These are phyloP conservation scores for Isurus oxyrinchus DNA, from an alignment of 2,113 vertebrate species.

Conservation along the genomic window DNA sequence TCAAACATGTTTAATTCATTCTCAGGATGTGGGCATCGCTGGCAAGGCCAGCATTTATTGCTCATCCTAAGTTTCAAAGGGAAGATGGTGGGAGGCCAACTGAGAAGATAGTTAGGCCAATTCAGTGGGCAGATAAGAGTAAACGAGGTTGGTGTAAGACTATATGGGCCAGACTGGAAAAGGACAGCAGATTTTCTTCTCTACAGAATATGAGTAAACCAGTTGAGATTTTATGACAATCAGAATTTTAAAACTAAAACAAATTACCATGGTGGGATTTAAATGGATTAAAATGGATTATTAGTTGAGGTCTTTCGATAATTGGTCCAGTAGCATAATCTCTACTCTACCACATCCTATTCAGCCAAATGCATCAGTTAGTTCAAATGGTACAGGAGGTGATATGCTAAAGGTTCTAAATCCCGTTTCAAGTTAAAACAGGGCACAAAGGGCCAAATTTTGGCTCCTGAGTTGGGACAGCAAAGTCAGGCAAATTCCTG, in stretches of 20 bases:
- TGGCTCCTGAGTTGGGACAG: too few relatives aligned
- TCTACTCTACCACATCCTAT: too few relatives aligned
- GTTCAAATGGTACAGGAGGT: neutral
- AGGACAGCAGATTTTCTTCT: neutral
- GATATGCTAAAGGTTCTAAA: neutral
- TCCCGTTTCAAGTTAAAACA: neutral
- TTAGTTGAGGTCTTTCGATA: neutral
- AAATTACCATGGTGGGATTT: neutral
- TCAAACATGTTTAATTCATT: neutral
- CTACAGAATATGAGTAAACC: neutral
- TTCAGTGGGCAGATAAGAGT: neutral
- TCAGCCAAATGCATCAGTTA: neutral
- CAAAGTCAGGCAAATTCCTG: too few relatives aligned
- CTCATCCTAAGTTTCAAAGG: neutral
- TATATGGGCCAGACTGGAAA: neutral
- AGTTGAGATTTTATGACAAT: neutral
- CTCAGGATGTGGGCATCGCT: neutral
- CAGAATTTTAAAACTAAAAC: neutral
- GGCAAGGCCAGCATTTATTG: neutral
- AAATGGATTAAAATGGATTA: neutral
- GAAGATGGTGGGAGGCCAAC: neutral
- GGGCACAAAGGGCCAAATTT: neutral
- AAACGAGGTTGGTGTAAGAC: neutral
- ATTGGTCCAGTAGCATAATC: neutral
- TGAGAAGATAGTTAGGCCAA: neutral